Conservation (phyloP, 2,113 vertebrate species). For the Sceloporus tristichus region DNA sequence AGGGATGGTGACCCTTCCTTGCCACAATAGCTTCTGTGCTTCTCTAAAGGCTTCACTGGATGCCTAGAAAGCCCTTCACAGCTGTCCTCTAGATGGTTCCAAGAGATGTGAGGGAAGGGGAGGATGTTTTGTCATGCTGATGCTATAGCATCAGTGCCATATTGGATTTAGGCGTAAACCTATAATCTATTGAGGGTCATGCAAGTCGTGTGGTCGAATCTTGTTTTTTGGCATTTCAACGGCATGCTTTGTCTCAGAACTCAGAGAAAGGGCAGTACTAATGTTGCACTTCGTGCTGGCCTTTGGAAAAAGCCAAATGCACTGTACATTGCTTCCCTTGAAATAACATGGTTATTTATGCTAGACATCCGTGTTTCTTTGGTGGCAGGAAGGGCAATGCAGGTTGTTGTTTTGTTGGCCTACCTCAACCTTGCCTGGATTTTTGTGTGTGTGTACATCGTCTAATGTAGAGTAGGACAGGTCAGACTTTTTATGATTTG, state of each 20-base stretch:
- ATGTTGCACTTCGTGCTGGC: background rate
- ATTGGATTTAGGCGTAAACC: background rate
- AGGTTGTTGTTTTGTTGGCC: background rate
- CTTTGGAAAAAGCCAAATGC: conserved; percentile 4
- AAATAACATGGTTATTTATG: background rate
- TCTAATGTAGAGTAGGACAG: background rate
- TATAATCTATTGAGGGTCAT: background rate
- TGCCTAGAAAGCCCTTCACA: too few relatives aligned
- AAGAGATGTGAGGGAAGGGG: too few relatives aligned
- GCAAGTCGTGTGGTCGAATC: background rate
- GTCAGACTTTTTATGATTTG: background rate
- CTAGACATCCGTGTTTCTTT: too few relatives aligned
- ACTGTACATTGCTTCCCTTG: background rate
- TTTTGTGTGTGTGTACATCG: background rate
- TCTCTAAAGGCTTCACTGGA: too few relatives aligned
- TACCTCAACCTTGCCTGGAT: background rate
- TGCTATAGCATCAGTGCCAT: too few relatives aligned
- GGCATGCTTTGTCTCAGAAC: background rate
- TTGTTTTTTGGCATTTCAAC: background rate
- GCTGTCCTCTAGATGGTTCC: too few relatives aligned
- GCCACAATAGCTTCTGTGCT: too few relatives aligned
- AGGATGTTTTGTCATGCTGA: too few relatives aligned
- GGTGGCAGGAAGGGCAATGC: background rate
- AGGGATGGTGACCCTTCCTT: too few relatives aligned
- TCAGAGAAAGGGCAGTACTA: background rate